Evolutionary conservation across 2,113 vertebrate species (phyloP).

Genomic region (Thunnus maccoyii): DNA sequence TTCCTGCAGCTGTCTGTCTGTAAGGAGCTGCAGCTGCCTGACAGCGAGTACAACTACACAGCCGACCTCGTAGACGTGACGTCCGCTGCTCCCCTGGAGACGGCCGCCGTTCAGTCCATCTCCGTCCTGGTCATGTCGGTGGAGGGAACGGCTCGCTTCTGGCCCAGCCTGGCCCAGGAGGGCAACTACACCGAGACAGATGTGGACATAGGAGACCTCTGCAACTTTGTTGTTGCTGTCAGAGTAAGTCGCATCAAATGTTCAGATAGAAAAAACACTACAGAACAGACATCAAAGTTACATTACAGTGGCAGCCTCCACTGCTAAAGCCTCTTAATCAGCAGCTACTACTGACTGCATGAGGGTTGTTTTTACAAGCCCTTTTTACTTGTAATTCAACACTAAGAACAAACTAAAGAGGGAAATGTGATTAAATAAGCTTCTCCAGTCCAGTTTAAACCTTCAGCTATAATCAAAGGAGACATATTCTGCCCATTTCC

Average conservation of each 20-base stretch:
- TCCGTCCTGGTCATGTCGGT: conserved; percentile 89
- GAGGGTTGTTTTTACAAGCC: too few relatives aligned
- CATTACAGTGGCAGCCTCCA: too few relatives aligned
- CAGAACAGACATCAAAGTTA: too few relatives aligned
- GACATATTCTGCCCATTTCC: too few relatives aligned
- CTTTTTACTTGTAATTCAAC: too few relatives aligned
- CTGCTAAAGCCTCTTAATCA: too few relatives aligned
- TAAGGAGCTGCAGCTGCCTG: conserved; percentile 94
- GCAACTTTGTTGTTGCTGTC: conserved; percentile 90
- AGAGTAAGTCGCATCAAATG: conserved; percentile 81
- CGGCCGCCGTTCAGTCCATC: conserved; percentile 85
- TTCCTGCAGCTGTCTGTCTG: conserved; percentile 89
- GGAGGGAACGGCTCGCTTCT: conserved; percentile 91
- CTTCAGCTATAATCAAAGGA: background rate
- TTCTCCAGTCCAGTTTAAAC: background rate
- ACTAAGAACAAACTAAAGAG: too few relatives aligned
- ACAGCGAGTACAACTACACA: conserved; percentile 87
- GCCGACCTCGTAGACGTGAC: conserved; percentile 90
- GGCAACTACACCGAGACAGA: conserved; percentile 87
- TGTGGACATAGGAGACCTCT: conserved; percentile 88
- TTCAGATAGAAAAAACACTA: too few relatives aligned
- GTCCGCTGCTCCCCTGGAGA: conserved; percentile 83
- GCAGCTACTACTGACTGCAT: too few relatives aligned
- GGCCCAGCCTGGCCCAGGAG: conserved; percentile 91
- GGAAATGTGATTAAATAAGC: background rate